Evolutionary conservation across 2,888 invertebrate species (phyloP).

Genomic region (Thalpophila matura): DNA sequence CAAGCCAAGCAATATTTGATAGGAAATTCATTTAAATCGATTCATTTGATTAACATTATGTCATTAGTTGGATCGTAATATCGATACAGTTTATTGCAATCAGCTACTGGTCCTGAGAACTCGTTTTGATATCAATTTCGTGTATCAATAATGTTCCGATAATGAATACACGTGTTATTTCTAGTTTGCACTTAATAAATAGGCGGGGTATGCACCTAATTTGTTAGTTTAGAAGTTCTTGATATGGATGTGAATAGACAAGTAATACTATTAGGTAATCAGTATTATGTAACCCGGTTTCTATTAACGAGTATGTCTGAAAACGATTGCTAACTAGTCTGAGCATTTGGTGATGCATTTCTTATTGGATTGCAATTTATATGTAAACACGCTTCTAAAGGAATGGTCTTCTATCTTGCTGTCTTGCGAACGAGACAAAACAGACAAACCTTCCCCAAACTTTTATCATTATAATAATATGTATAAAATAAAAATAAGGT

Average conservation of each 20-base stretch:
- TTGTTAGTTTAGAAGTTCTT: conserved; percentile 23
- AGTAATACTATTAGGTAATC: conserved; percentile 8
- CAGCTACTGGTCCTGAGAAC: conserved; percentile 51
- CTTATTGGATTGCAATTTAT: too few relatives aligned
- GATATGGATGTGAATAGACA: background rate
- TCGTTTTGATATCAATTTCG: conserved; percentile 45
- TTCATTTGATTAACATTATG: conserved; percentile 64
- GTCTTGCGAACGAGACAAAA: too few relatives aligned
- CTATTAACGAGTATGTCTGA: background rate
- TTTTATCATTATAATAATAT: too few relatives aligned
- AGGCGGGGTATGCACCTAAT: conserved; percentile 2
- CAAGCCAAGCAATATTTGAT: conserved; percentile 57
- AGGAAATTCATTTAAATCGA: conserved; percentile 68
- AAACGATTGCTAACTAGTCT: background rate
- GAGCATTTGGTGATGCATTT: too few relatives aligned
- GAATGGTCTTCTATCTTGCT: too few relatives aligned
- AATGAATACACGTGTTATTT: conserved; percentile 54
- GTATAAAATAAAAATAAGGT: too few relatives aligned
- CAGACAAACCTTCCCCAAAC: too few relatives aligned
- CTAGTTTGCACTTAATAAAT: conserved; percentile 39
- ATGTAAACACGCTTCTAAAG: too few relatives aligned
- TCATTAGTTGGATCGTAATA: conserved; percentile 57
- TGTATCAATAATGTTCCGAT: conserved; percentile 51
- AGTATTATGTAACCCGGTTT: background rate
- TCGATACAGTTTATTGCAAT: conserved; percentile 37